These are phyloP conservation scores for Rosalia funebris DNA, from an alignment of 2,888 invertebrate genomes.

Conservation along the genomic window DNA sequence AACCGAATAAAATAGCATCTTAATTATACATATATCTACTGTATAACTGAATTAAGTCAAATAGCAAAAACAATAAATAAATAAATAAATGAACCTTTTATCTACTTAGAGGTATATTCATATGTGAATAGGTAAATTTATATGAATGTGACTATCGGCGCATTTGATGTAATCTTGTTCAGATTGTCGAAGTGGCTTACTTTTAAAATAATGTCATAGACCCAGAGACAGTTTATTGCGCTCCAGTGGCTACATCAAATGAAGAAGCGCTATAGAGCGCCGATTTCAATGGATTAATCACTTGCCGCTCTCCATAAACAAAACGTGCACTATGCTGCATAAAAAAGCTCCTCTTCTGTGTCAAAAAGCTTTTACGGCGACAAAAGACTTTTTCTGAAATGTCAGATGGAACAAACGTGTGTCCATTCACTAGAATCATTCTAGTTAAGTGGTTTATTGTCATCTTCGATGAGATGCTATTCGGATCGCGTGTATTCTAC, in stretches of 20 bases:
- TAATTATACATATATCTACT: slow-evolving; percentile 36
- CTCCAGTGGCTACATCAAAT: slow-evolving; percentile 48
- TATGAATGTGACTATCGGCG: slow-evolving; percentile 25
- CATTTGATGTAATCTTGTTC: slow-evolving; percentile 33
- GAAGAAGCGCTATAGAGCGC: slow-evolving; percentile 44
- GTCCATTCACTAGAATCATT: slow-evolving; percentile 63
- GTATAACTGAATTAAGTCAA: slow-evolving; percentile 33
- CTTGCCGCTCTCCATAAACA: slow-evolving; percentile 54
- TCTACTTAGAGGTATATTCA: slow-evolving; percentile 15
- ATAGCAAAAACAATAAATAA: slow-evolving; percentile 10
- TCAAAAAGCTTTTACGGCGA: slow-evolving; percentile 66
- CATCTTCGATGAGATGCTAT: slow-evolving; percentile 57
- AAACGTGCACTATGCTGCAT: slow-evolving; percentile 53
- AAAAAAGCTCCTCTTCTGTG: slow-evolving; percentile 60
- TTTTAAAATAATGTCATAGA: slow-evolving; percentile 48
- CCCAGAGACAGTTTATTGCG: slow-evolving; percentile 41
- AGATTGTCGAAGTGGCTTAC: slow-evolving; percentile 26
- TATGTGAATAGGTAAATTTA: slow-evolving; percentile 32
- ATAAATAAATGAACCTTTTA: slow-evolving; percentile 4
- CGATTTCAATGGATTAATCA: slow-evolving; percentile 57
- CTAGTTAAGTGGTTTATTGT: slow-evolving; percentile 65
- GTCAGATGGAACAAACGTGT: slow-evolving; percentile 62
- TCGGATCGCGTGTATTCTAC: slow-evolving; percentile 41
- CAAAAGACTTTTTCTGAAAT: slow-evolving; percentile 61
- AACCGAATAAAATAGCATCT: slow-evolving; percentile 37